These are phyloP conservation scores for Ceratoteleas bidentatus DNA, from an alignment of 1,140 invertebrate genomes.

Conservation along the genomic window DNA sequence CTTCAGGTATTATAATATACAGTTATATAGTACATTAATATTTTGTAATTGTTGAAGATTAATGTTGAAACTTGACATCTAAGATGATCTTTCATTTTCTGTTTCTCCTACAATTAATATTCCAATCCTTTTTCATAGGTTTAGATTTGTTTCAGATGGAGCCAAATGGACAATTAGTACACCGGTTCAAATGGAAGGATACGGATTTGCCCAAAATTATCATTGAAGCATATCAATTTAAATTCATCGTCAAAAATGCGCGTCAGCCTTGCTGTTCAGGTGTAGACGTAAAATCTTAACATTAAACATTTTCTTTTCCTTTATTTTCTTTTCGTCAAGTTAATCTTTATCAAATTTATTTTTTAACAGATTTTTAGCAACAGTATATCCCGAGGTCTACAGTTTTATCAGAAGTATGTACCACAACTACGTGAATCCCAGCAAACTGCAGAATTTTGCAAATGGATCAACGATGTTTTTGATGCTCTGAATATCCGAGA, in stretches of 20 bases:
- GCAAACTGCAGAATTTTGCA: constrained; percentile 16
- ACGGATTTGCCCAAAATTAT: constrained; percentile 18
- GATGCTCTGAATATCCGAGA: constrained; percentile 12
- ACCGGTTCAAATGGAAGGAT: neutral
- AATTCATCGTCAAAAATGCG: constrained; percentile 19
- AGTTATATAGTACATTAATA: too few species aligned
- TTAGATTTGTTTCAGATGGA: neutral
- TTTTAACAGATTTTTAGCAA: constrained; percentile 8
- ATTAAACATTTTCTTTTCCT: too few species aligned
- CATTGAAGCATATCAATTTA: constrained; percentile 4
- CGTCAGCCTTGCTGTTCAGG: constrained; percentile 3
- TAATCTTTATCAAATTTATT: neutral
- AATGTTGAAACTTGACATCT: too few species aligned
- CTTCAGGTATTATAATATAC: too few species aligned
- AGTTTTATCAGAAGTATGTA: constrained; percentile 14
- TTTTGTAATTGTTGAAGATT: too few species aligned
- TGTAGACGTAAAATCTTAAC: neutral
- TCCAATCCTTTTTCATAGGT: too few species aligned
- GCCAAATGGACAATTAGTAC: constrained; percentile 13
- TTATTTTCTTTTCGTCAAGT: too few species aligned
- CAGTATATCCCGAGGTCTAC: neutral
- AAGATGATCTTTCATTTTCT: too few species aligned
- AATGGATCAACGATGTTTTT: constrained; percentile 15
- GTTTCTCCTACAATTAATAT: too few species aligned
- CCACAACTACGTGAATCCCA: constrained; percentile 11